Evolutionary conservation across 2,113 vertebrate genomes (phyloP), one percentile per base, ranked within the genome.

Genomic region (Seriola dumerili): DNA sequence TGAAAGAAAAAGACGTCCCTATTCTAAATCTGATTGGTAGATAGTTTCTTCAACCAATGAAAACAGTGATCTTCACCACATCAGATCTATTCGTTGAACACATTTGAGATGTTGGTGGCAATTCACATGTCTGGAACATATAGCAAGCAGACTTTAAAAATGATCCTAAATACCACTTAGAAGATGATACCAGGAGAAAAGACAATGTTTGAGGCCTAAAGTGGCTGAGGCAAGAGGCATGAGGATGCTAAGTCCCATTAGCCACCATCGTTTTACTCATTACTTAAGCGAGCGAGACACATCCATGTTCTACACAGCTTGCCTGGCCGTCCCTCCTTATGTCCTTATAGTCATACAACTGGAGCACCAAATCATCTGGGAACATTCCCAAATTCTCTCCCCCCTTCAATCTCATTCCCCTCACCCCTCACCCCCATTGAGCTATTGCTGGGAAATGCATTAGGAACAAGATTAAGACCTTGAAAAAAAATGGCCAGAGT

Each of bases 391-490:
- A 84, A 71, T 44, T 83, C 64, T 73, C 59, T 63, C 46, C 58
- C 82, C 68, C 16, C 42, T 74, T 73, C 62, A 87, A 77, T 80
- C 68, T 76, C 57, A 64, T 76, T 85, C 78, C 36, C 70, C 23
- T 57, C 34, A 54, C 25, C 58, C 44, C 44, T 68, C 25, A 25
- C 14, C 64, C 52, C 14, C 12, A 54, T 32, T 72, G 50, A 83
- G 66, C 57, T 25, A 57, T 58, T 89, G 80, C 75, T 63, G 71
- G 40, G 72, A 85, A 91, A 84, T 63, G 72, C 65, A 90, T 88
- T 84, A 82, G 74, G 76, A 78, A 76, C 29, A 17, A 86, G 89
- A 93, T 91, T 93, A 92, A 81, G 85, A 88, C 68, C 75, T 81
- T 40, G 54, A 64, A 85, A 88, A 80, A 84, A 87, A 83, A 87